Base-by-base conservation (phyloP, 37 sponge, comb jelly and placozoan genomes). In the Halichondria panicea region DNA sequence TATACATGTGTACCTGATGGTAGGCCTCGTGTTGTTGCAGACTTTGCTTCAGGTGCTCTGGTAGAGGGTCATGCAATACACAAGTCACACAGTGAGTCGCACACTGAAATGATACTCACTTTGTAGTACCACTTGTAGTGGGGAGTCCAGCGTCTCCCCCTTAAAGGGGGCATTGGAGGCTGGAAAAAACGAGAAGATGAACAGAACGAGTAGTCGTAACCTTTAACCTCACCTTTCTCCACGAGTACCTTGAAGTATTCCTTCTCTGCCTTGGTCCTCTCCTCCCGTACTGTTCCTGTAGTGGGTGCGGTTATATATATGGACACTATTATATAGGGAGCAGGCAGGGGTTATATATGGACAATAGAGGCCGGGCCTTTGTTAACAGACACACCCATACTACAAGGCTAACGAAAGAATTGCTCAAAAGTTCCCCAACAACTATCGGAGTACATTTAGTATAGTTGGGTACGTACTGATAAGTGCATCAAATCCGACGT, bases 41-140 rank as follows among this genome's bases (percentile, higher is more conserved):
- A 33, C 70, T 87, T 5, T 72, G 71, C 64, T 81, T 87, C 55
- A 87, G 65, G 62, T 87, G 88, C 38, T 87, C 86, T 85, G 52
- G 46, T 45, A 30, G 1, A 35, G n/a, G n/a, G n/a, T n/a, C 40
- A 35, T 37, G 22, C 22, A 65, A 35, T 30, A 63, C 34, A 63
- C 32, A 28, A 4, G 27, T 9, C n/a, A 4, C n/a, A 24, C n/a
- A 24, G n/a, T 24, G n/a, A 24, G 19, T n/a, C n/a, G 19, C 7
- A 24, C 27, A 59, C 27, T 59, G 43, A 42, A 32, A 21, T 21
- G 4, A 22, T 4, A 71, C 64, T 62, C 60, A 85, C 86, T 81
- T 53, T 63, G 70, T 1, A 87, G 82, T n/a, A 87, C 77, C 19
- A 63, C 65, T 70, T 80, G 67, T 27, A 87, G 71, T 28, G 88